Evolutionary conservation across 1,140 invertebrate genomes (phyloP).

Genomic region (Drosophila equinoxialis): DNA sequence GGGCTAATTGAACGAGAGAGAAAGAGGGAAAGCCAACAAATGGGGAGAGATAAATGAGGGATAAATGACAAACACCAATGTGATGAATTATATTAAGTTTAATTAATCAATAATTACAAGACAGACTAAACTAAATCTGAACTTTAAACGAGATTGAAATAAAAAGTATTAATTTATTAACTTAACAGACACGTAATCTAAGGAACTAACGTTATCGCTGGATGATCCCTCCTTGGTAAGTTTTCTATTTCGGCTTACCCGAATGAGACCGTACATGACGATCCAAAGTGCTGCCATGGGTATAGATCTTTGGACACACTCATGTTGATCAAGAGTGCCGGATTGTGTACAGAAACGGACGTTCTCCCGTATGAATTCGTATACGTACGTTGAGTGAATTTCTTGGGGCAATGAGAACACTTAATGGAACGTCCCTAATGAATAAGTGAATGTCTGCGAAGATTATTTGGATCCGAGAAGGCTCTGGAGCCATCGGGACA

Average conservation of each 20-base stretch:
- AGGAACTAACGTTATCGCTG: background rate
- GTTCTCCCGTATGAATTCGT: background rate
- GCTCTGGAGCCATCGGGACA: background rate
- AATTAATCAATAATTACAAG: conserved; percentile 49
- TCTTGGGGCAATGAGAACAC: background rate
- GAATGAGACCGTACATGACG: background rate
- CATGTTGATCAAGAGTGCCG: conserved; percentile 1
- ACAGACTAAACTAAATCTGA: conserved; percentile 31
- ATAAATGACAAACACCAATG: conserved; percentile 58
- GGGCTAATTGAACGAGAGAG: conserved; percentile 26
- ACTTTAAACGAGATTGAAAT: conserved; percentile 51
- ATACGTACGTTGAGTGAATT: background rate
- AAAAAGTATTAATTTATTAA: conserved; percentile 71
- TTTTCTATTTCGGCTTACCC: background rate
- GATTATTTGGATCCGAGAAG: background rate
- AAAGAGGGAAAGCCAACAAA: background rate
- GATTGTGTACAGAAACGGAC: background rate
- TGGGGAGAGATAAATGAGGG: background rate
- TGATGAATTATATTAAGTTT: conserved; percentile 76
- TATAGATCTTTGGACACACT: background rate
- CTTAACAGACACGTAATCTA: background rate
- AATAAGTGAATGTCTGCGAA: background rate
- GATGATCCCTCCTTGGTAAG: background rate
- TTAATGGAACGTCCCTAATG: background rate
- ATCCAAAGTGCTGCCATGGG: background rate